phyloP scores from a whole-genome alignment of 2,797 vertebrate species.

The Perodicticus potto region DNA sequence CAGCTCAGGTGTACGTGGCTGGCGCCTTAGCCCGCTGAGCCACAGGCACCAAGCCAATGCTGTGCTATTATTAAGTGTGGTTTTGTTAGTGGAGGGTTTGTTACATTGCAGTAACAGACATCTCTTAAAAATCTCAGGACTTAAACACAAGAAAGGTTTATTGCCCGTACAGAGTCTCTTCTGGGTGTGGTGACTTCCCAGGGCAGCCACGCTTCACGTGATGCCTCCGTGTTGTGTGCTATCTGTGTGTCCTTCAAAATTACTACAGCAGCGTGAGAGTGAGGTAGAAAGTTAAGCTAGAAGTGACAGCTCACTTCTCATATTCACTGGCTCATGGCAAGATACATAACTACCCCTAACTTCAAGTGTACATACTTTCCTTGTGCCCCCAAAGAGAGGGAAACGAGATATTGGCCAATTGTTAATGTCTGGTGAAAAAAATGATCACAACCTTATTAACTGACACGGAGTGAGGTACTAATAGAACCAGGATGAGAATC shows the following conservation, averaged over 20 bases:
- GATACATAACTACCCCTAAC: not conserved
- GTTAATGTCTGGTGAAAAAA: not conserved
- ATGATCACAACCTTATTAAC: not conserved
- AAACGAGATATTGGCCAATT: not conserved
- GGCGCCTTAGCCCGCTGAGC: too few species aligned
- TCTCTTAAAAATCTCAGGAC: not conserved
- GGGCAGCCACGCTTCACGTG: not conserved
- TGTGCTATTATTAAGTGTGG: not conserved
- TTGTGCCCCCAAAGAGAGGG: not conserved
- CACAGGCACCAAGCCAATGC: too few species aligned
- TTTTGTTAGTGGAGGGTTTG: not conserved
- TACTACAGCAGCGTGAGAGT: not conserved
- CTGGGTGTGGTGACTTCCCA: not conserved
- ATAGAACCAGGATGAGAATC: not conserved
- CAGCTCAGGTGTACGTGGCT: too few species aligned
- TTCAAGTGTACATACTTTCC: not conserved
- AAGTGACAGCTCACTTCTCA: not conserved
- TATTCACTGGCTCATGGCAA: not conserved
- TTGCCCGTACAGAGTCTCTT: not conserved
- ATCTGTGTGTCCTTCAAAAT: not conserved
- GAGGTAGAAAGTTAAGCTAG: not conserved
- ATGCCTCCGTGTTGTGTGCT: not conserved
- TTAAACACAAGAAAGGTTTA: not conserved
- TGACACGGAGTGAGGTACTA: not conserved
- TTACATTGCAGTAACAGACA: not conserved